These are phyloP conservation scores for Coturnix japonica DNA, from an alignment of 2,113 vertebrate genomes.

Conservation along the genomic window DNA sequence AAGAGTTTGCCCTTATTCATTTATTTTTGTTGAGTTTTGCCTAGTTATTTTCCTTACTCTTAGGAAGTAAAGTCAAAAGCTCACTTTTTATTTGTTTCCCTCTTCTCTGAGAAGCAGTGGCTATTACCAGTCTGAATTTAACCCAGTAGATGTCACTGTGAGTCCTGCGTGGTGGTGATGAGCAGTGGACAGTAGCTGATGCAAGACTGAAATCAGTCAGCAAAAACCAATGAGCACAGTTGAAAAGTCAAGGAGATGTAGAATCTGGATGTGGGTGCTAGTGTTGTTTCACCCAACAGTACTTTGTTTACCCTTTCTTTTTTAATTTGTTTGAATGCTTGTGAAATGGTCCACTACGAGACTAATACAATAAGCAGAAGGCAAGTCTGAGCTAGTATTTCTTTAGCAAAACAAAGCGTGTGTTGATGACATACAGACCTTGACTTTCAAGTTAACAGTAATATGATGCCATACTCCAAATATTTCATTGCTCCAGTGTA, in stretches of 20 bases:
- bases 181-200: slow-evolving; percentile 26
- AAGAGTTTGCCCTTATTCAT: background rate
- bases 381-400: background rate
- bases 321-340: background rate
- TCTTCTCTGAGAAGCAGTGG: background rate
- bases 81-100: background rate
- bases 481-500: background rate
- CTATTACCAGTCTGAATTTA: background rate
- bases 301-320: background rate
- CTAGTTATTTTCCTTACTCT: background rate
- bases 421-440: background rate
- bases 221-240: background rate
- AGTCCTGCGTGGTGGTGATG: slow-evolving; percentile 45
- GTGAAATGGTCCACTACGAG: background rate
- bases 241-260: background rate
- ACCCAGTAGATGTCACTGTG: slow-evolving; percentile 79
- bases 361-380: background rate
- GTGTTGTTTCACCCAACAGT: background rate
- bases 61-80: background rate
- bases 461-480: background rate
- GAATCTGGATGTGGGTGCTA: background rate
- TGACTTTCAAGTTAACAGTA: background rate
- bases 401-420: background rate
- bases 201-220: background rate
- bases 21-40: background rate